Base-by-base conservation (phyloP, 2,888 invertebrate species). In the Maniola hyperantus region DNA sequence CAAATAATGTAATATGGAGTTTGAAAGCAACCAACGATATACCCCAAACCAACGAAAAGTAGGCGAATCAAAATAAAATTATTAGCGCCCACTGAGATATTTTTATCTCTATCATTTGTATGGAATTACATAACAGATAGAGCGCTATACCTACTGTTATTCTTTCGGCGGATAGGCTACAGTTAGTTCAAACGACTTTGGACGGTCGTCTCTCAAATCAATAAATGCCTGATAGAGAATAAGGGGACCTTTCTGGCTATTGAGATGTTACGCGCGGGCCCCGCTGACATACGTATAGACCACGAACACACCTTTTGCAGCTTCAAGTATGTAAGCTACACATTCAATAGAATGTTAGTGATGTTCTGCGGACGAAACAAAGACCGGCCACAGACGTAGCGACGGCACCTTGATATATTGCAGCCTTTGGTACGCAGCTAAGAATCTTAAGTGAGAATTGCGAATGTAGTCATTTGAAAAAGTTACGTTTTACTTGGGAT, bases 191-290 rank as follows among this genome's bases (percentile, higher is more conserved):
- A n/a, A n/a, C 72, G 18, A 18, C 15, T n/a, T 61, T 13, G 51
- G 8, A 8, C 46, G 7, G 55, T 13, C n/a, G 46, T 44, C 63
- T 63, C 63, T 55, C 34, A 34, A 6, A 46, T 46, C 63, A 44
- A 63, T 55, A 55, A 63, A 63, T 46, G 64, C 61, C 58, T 65
- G 69, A 69, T 68, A 68, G 70, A 62, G 80, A 83, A 84, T 87
- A 88, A 82, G 87, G 60, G 50, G 82, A 77, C 74, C 79, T 79
- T 65, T 79, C 75, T 76, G 77, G 79, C 81, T 83, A 91, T 91
- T 89, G 88, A 91, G 89, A 89, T 84, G 90, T 91, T 89, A 83
- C 80, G 71, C 75, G 76, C 73, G 72, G 73, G 70, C 72, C 73
- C 74, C 69, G 73, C 74, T 86, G 89, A 88, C 88, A 83, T 81